A percentile compares a stretch with the other conserved stretches of the same genome.
Conservation (phyloP, 2,113 vertebrate genomes). For the Tetrao urogallus region DNA sequence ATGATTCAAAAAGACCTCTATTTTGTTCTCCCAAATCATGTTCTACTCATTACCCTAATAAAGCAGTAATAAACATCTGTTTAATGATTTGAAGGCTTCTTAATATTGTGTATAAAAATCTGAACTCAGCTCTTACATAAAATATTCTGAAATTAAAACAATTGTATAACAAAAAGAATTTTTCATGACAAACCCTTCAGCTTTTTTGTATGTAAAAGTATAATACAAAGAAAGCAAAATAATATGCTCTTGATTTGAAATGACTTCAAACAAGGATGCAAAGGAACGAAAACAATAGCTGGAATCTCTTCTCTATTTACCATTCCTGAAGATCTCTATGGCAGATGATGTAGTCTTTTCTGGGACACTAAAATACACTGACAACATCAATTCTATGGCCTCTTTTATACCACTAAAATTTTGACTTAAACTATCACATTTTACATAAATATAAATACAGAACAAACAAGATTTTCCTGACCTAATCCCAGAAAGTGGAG, state of each 20-base stretch:
- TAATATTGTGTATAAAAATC: slow-evolving; percentile 48
- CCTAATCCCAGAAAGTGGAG: not conserved
- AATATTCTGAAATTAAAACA: slow-evolving; percentile 67
- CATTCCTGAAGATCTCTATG: slow-evolving; percentile 83
- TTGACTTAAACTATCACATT: slow-evolving; percentile 51
- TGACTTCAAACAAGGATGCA: slow-evolving; percentile 83
- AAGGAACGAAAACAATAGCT: slow-evolving; percentile 91
- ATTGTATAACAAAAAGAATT: slow-evolving; percentile 55
- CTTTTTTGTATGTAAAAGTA: slow-evolving; percentile 32
- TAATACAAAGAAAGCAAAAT: slow-evolving; percentile 61
- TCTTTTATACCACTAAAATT: slow-evolving; percentile 76
- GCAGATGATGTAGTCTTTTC: slow-evolving; percentile 48
- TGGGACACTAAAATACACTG: slow-evolving; percentile 49
- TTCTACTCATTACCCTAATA: slow-evolving; percentile 66
- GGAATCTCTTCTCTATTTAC: slow-evolving; percentile 88
- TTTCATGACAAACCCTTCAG: slow-evolving; percentile 37
- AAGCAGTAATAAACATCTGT: slow-evolving; percentile 64
- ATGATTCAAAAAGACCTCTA: slow-evolving; percentile 60
- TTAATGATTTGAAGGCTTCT: slow-evolving; percentile 52
- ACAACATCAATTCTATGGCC: not conserved
- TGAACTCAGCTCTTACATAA: slow-evolving; percentile 30
- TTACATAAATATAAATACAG: not conserved
- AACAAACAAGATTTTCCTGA: not conserved
- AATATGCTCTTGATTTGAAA: slow-evolving; percentile 76
- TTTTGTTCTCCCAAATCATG: slow-evolving; percentile 50